Evolutionary conservation across 2,797 vertebrate species (phyloP).

Genomic region (Danio albolineatus): DNA sequence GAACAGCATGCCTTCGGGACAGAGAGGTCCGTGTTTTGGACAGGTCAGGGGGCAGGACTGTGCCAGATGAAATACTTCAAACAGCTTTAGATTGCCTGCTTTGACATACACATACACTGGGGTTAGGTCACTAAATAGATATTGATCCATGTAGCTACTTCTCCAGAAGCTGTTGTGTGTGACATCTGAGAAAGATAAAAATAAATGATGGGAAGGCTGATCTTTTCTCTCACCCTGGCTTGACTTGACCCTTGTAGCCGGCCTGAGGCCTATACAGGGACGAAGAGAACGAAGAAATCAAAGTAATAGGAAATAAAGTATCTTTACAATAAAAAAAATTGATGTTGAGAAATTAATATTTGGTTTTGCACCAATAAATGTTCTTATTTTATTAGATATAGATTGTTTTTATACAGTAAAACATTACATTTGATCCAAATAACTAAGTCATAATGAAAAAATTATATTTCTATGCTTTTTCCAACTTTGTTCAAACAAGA

Average conservation of each 20-base stretch:
- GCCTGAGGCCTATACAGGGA: constrained; percentile 34
- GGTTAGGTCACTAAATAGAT: constrained; percentile 77
- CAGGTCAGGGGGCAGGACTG: constrained; percentile 69
- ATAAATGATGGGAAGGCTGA: constrained; percentile 63
- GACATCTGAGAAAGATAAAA: constrained; percentile 67
- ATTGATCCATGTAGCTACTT: constrained; percentile 73
- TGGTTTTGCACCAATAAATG: background rate
- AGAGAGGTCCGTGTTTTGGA: constrained; percentile 52
- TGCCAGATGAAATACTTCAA: constrained; percentile 75
- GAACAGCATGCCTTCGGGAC: constrained; percentile 63
- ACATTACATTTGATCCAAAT: background rate
- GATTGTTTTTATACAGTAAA: background rate
- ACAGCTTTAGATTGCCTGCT: constrained; percentile 73
- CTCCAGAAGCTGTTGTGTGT: constrained; percentile 57
- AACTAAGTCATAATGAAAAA: too few species aligned
- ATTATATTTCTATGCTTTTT: too few species aligned
- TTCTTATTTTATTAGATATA: background rate
- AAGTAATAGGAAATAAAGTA: constrained; percentile 50
- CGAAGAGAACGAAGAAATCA: constrained; percentile 48
- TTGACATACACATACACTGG: constrained; percentile 68
- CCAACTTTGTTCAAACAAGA: too few species aligned
- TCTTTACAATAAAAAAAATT: background rate
- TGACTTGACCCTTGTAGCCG: constrained; percentile 53
- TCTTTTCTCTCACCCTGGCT: constrained; percentile 59
- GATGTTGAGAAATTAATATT: too few species aligned